phyloP scores from a whole-genome alignment of 2,113 vertebrate species.

The Pseudopodoces humilis region DNA sequence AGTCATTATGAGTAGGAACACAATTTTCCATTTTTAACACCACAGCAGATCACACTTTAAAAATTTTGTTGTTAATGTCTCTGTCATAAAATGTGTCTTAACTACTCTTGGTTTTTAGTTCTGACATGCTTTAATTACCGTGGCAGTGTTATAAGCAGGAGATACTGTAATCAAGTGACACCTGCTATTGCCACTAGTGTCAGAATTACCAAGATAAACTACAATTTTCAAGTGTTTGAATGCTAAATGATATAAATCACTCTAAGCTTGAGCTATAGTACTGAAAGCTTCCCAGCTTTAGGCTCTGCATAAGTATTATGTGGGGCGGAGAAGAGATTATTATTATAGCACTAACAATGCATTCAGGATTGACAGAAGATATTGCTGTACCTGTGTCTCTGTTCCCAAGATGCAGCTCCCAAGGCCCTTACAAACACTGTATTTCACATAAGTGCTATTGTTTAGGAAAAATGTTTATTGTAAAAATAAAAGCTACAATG shows the following conservation, averaged over 20 bases:
- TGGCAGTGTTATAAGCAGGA: background rate
- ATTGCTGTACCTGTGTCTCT: background rate
- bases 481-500: background rate
- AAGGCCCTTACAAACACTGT: slow-evolving; percentile 12
- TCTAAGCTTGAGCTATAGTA: background rate
- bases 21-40: slow-evolving; percentile 48
- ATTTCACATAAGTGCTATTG: slow-evolving; percentile 33
- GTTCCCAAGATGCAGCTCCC: background rate
- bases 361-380: background rate
- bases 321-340: background rate
- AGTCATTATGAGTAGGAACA: slow-evolving; percentile 51
- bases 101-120: slow-evolving; percentile 7
- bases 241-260: background rate
- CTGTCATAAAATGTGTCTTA: background rate
- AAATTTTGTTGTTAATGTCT: background rate
- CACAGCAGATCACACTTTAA: slow-evolving; percentile 19
- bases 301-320: background rate
- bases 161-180: background rate
- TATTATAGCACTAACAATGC: background rate
- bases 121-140: slow-evolving; percentile 37
- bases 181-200: background rate
- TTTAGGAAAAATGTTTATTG: slow-evolving; percentile 14
- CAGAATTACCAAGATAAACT: background rate
- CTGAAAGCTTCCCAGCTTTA: background rate
- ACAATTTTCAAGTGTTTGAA: slow-evolving; percentile 12